Conservation (phyloP, 1,140 invertebrate genomes). For the Akabosia matsudoensis region DNA sequence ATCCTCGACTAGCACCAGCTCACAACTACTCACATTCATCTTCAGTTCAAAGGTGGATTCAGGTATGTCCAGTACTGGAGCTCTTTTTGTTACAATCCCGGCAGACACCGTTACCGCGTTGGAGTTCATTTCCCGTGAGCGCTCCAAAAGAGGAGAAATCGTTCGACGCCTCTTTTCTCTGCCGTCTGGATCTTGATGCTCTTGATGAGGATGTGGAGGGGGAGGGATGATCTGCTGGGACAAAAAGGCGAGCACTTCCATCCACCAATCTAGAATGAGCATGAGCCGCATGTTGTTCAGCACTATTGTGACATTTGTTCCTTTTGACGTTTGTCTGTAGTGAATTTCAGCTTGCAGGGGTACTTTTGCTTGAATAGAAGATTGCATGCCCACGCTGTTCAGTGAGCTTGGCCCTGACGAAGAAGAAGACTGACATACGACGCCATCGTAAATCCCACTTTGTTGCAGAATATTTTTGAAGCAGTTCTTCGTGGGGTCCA, state of each 20-base stretch:
- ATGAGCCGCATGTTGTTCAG: conserved; percentile 94
- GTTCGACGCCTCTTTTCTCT: not conserved
- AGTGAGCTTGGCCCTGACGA: not conserved
- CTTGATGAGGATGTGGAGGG: not conserved
- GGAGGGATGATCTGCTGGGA: conserved; percentile 47
- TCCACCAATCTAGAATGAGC: conserved; percentile 90
- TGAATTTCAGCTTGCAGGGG: conserved; percentile 81
- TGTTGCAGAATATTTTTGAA: conserved; percentile 84
- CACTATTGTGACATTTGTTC: conserved; percentile 76
- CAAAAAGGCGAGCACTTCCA: conserved; percentile 78
- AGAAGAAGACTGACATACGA: not conserved
- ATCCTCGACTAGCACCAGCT: conserved; percentile 90
- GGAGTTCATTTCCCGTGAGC: conserved; percentile 28
- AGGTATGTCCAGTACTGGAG: conserved; percentile 55
- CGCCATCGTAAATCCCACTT: conserved; percentile 24
- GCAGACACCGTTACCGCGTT: conserved; percentile 50
- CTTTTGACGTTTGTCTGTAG: conserved; percentile 54
- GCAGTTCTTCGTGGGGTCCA: conserved; percentile 62
- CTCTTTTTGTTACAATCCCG: conserved; percentile 54
- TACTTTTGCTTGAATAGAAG: conserved; percentile 44
- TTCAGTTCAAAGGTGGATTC: conserved; percentile 69
- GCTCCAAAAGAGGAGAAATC: conserved; percentile 26
- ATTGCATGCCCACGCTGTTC: not conserved
- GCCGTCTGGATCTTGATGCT: not conserved
- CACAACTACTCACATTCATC: conserved; percentile 91